Conservation (phyloP, 2,113 vertebrate genomes). For the Saguinus imperator region DNA sequence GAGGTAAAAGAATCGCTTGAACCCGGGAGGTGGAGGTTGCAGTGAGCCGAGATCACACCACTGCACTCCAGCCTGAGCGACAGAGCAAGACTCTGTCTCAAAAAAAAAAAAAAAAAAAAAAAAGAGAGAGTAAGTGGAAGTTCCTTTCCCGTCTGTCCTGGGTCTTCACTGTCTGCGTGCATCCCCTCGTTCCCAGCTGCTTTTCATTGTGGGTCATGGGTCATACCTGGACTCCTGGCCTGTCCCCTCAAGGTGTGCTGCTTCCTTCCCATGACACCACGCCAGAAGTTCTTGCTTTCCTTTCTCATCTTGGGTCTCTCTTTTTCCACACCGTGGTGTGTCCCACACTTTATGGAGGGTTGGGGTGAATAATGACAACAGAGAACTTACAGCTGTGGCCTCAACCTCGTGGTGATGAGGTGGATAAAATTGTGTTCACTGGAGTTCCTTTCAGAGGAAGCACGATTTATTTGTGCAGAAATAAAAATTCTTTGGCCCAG, state of each 20-base stretch:
- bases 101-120: too few species aligned
- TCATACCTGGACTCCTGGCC: neutral
- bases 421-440: neutral
- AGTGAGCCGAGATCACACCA: accelerated
- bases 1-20: too few species aligned
- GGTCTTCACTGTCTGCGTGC: neutral
- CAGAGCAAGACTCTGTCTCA: too few species aligned
- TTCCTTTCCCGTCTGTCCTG: too few species aligned
- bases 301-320: neutral
- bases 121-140: too few species aligned
- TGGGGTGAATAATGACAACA: neutral
- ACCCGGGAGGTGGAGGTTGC: too few species aligned
- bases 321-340: neutral
- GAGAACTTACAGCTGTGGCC: neutral
- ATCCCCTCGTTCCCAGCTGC: neutral
- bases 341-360: neutral
- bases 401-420: neutral
- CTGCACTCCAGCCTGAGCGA: too few species aligned
- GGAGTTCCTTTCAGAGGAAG: neutral
- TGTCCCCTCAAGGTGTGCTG: neutral
- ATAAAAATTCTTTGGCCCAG: neutral
- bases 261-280: neutral
- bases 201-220: neutral
- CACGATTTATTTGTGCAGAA: too few species aligned
- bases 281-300: neutral